Conservation (phyloP, 64 coral and sea anemone genomes). For the Trachythela sp. region DNA sequence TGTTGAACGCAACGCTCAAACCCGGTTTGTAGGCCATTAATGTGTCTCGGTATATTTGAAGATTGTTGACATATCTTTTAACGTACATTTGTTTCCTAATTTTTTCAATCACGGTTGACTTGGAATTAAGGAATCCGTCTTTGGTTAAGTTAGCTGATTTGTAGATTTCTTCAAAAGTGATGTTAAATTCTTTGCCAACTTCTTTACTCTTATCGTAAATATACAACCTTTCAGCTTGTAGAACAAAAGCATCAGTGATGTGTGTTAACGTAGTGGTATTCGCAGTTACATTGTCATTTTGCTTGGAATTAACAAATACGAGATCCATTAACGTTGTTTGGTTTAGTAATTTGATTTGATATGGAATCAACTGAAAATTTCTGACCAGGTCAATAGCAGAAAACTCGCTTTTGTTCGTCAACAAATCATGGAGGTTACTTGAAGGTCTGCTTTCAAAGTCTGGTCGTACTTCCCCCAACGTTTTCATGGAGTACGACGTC, state of each 20-base stretch:
- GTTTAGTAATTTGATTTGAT: neutral
- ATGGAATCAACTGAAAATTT: neutral
- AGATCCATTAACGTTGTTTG: neutral
- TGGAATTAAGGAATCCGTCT: neutral
- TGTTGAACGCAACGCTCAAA: neutral
- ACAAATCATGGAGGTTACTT: neutral
- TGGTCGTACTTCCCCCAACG: neutral
- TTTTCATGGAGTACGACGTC: neutral
- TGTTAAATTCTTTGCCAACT: neutral
- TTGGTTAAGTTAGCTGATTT: neutral
- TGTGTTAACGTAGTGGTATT: neutral
- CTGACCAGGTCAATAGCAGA: neutral
- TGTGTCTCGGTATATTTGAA: conserved; percentile 1
- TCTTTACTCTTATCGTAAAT: conserved; percentile 7
- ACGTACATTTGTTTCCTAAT: neutral
- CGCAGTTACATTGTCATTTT: neutral
- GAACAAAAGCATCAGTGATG: neutral
- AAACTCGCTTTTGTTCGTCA: neutral
- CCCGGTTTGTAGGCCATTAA: neutral
- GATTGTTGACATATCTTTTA: neutral
- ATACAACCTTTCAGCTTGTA: neutral
- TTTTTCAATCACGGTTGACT: neutral
- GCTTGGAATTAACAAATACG: neutral
- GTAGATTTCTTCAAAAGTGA: neutral
- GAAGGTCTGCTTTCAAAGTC: neutral